Evolutionary conservation across 2,113 vertebrate genomes (phyloP).

Genomic region (Pelecanoides urinatrix): DNA sequence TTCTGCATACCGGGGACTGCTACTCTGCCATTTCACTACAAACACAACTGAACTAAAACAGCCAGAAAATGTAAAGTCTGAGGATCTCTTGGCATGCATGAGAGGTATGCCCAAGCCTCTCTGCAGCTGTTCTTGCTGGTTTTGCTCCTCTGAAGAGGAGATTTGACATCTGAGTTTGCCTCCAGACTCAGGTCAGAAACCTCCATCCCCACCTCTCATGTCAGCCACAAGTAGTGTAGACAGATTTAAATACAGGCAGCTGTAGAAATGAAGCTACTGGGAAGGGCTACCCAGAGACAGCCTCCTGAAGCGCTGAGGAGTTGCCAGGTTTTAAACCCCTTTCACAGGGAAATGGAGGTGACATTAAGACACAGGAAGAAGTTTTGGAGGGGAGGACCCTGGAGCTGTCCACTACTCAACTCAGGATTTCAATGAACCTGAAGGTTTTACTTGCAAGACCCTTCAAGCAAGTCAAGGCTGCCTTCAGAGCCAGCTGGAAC

Average conservation of each 20-base stretch:
- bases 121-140: background rate
- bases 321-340: background rate
- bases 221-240: background rate
- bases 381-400: background rate
- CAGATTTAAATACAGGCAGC: background rate
- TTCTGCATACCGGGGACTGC: background rate
- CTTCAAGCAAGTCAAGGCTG: background rate
- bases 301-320: background rate
- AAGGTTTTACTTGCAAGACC: background rate
- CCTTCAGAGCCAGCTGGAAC: background rate
- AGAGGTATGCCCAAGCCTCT: background rate
- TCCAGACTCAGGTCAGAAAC: background rate
- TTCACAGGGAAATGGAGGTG: background rate
- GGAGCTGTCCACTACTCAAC: background rate
- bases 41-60: background rate
- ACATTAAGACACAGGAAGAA: background rate
- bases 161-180: background rate
- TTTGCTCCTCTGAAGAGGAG: background rate
- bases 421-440: background rate
- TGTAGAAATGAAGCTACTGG: background rate
- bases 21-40: background rate
- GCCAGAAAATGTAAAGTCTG: background rate
- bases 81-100: background rate
- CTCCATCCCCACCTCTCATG: background rate
- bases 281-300: background rate